Evolutionary conservation across 92 coral and sea anemone species (phyloP).

Genomic region (Parazoanthus swiftii): DNA sequence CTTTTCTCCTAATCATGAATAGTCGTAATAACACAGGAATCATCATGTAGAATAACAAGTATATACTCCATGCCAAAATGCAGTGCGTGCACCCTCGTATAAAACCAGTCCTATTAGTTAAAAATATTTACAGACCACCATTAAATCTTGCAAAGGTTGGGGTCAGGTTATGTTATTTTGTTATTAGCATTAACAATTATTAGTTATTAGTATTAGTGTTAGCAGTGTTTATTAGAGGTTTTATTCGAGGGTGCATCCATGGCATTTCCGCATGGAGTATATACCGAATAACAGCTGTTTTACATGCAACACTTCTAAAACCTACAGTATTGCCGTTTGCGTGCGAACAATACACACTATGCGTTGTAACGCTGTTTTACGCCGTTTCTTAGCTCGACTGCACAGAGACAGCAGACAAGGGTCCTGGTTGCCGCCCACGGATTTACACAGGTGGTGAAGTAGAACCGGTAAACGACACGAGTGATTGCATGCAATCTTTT

Average conservation of each 20-base stretch:
- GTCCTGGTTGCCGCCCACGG: background rate
- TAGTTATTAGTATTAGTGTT: no score
- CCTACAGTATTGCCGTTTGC: background rate
- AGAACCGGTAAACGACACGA: background rate
- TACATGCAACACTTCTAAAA: background rate
- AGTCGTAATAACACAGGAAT: background rate
- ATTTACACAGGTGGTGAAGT: background rate
- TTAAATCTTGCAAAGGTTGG: no score
- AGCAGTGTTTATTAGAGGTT: no score
- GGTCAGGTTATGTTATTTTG: no score
- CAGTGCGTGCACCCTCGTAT: no score
- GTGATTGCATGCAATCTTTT: background rate
- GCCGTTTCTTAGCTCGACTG: background rate
- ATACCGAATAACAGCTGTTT: no score
- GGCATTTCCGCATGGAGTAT: no score
- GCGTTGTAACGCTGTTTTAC: background rate
- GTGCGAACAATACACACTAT: background rate
- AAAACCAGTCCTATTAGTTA: no score
- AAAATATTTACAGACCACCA: no score
- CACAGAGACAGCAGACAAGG: background rate
- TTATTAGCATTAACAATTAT: no score
- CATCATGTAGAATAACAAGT: background rate
- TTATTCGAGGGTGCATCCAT: no score
- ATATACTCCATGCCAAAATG: no score
- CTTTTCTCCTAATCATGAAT: background rate